These are phyloP conservation scores for Coboldia fuscipes DNA, from an alignment of 1,140 invertebrate genomes.

Conservation along the genomic window DNA sequence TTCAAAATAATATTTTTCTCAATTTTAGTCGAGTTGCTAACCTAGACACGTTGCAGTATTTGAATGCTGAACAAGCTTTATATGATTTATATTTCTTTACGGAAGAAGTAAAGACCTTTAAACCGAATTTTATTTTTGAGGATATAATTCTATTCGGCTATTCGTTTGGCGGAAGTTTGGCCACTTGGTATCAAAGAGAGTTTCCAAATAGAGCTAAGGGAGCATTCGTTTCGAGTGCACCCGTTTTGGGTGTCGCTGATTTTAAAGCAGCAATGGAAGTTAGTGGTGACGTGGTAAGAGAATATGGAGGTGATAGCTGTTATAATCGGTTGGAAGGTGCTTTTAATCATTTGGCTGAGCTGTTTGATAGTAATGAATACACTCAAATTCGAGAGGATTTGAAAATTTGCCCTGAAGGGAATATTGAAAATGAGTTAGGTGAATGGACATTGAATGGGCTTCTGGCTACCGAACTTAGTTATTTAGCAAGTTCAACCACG, in stretches of 20 bases:
- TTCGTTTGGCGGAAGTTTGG: too few species aligned
- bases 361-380: slow-evolving; percentile 12
- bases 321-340: background rate
- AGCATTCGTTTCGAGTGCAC: slow-evolving; percentile 17
- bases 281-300: background rate
- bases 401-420: slow-evolving; percentile 17
- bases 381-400: slow-evolving; percentile 14
- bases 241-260: background rate
- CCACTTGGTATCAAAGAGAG: background rate
- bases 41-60: background rate
- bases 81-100: background rate
- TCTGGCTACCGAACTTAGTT: too few species aligned
- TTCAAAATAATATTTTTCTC: too few species aligned
- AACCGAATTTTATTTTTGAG: background rate
- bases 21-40: background rate
- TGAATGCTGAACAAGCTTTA: background rate
- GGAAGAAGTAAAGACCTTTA: background rate
- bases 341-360: slow-evolving; percentile 13
- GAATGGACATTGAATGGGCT: slow-evolving; percentile 13
- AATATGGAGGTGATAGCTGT: background rate
- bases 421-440: slow-evolving; percentile 16
- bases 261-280: background rate
- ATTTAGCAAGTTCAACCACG: too few species aligned
- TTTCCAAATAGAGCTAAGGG: background rate
- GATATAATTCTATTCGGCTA: background rate